Base-by-base conservation (phyloP, 2,797 vertebrate genomes). In the Remorina albescens region DNA sequence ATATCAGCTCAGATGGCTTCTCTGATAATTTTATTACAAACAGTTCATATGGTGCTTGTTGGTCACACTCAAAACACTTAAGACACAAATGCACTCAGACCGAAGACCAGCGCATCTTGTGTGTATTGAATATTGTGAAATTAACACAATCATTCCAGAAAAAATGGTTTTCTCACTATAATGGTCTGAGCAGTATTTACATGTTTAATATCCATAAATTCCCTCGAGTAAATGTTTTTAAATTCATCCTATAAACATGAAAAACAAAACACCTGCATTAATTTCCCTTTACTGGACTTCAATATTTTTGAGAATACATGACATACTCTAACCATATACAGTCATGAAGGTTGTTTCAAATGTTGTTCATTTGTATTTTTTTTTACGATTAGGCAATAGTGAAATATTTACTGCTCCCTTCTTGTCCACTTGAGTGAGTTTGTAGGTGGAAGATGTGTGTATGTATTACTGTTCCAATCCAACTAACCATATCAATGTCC, bases 91-190 rank as follows among this genome's bases (percentile, higher is more conserved):
- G 8, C 56, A 68, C 57, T 63, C 62, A 37, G 50, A 76, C 0
- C 8, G 28, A 36, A 67, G 26, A 63, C 47, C 55, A 75, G 53
- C 62, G 75, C 63, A 47, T 74, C 57, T 74, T 57, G 42, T 8
- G 23, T 81, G 51, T 75, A 71, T 78, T 67, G 61, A 78, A 62
- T 83, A 79, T 82, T 90, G 81, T 90, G 78, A 85, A 81, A 81
- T 39, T 13, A 72, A 63, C 36, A 25, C 18, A 55, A 47, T 71
- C 74, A 74, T 91, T 89, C 75, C 81, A 78, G 69, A 60, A 67
- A 60, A 21, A 65, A 49, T 66, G 13, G n/a, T 41, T 82, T 41
- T 18, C 30, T 61, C n/a, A 16, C 30, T 72, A 23, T 63, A 26
- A 26, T 42, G 34, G 30, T 65, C 63, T 54, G 55, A 66, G 54